Evolutionary conservation across 2,113 vertebrate species (phyloP).

Genomic region (Cercopithecus mona): DNA sequence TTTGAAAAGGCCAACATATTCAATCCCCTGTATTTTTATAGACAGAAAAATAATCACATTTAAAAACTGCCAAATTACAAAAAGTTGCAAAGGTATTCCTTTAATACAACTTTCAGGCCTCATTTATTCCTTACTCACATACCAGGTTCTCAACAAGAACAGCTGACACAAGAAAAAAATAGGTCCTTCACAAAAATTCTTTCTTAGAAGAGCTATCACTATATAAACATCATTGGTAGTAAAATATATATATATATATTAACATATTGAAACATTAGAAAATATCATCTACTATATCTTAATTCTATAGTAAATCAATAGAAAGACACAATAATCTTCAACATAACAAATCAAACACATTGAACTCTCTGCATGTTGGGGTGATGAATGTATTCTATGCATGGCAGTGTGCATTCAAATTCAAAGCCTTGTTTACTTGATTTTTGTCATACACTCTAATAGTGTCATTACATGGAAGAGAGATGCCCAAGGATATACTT

Average conservation of each 20-base stretch:
- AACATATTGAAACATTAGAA: conserved; percentile 5
- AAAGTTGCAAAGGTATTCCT: background rate
- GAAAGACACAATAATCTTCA: background rate
- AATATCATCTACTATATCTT: background rate
- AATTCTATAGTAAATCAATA: background rate
- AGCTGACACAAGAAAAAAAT: background rate
- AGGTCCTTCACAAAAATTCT: background rate
- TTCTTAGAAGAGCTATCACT: conserved; percentile 31
- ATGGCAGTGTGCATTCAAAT: background rate
- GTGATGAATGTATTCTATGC: background rate
- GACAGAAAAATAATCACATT: background rate
- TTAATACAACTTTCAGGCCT: background rate
- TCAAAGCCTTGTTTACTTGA: background rate
- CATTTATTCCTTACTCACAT: background rate
- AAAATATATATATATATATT: background rate
- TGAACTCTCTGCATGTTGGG: background rate
- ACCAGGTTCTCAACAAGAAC: background rate
- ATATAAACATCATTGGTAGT: background rate
- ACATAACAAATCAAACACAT: background rate
- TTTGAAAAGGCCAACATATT: background rate
- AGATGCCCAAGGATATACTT: background rate
- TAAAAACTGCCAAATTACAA: background rate
- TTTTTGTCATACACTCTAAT: background rate
- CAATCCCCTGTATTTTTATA: background rate
- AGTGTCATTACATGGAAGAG: background rate